phyloP scores from a whole-genome alignment of 1,140 invertebrate genomes.

The Saccostrea echinata region DNA sequence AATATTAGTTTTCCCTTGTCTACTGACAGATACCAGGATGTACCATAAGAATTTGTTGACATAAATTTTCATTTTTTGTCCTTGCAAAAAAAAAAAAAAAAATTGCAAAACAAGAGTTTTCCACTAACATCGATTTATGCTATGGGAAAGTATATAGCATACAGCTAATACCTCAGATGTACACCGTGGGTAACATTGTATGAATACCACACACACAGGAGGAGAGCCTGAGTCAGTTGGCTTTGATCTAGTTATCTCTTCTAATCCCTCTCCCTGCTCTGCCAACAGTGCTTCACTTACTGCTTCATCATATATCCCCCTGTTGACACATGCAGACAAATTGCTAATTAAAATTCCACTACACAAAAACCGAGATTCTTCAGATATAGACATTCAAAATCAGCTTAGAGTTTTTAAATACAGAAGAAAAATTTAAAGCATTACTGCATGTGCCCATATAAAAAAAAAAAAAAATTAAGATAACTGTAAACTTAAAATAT shows the following conservation, averaged over 20 bases:
- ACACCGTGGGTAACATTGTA: conserved; percentile 11
- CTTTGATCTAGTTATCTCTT: conserved; percentile 9
- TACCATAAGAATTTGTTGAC: not conserved
- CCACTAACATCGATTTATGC: not conserved
- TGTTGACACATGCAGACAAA: conserved; percentile 36
- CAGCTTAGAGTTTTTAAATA: not conserved
- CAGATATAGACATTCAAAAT: not conserved
- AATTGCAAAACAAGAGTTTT: not conserved
- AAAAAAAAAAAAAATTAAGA: too few relatives aligned
- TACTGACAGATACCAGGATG: not conserved
- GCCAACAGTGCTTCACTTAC: not conserved
- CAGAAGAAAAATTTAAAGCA: not conserved
- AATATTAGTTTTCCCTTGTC: not conserved
- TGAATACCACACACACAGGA: conserved; percentile 15
- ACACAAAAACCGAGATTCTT: not conserved
- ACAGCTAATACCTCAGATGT: not conserved
- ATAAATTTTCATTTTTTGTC: not conserved
- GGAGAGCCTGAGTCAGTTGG: not conserved
- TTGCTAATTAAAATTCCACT: conserved; percentile 27
- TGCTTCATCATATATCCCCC: not conserved
- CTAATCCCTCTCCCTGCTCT: not conserved
- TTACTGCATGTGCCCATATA: too few relatives aligned
- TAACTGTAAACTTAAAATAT: too few relatives aligned
- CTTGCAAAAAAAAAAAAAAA: not conserved
- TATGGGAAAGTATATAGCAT: not conserved